A percentile compares a stretch with the other conserved stretches of the same genome.
These are phyloP conservation scores for Catostomus latipinnis DNA, from an alignment of 2,797 vertebrate species.

Conservation along the genomic window DNA sequence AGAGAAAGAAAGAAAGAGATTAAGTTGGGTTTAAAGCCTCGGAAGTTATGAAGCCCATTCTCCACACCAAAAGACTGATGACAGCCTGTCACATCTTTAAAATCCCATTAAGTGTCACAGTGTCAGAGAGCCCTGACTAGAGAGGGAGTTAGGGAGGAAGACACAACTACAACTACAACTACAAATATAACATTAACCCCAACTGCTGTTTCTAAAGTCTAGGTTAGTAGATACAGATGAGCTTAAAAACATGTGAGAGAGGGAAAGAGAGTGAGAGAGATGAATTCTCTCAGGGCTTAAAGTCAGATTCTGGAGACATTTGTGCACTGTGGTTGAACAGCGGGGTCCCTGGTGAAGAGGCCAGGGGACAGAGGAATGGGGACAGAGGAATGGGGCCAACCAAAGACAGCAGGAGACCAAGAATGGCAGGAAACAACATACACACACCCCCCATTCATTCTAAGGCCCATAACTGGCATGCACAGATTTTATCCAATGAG, in stretches of 20 bases:
- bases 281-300: slow-evolving; percentile 24
- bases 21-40: slow-evolving; percentile 39
- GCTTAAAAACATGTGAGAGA: background rate
- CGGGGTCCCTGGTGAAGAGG: slow-evolving; percentile 19
- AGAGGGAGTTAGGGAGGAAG: background rate
- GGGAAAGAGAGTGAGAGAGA: background rate
- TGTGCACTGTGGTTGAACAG: slow-evolving; percentile 19
- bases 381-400: slow-evolving; percentile 34
- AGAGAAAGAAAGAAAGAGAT: slow-evolving; percentile 26
- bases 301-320: slow-evolving; percentile 25
- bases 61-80: slow-evolving; percentile 28
- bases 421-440: slow-evolving; percentile 46
- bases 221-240: background rate
- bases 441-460: slow-evolving; percentile 37
- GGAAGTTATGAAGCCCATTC: slow-evolving; percentile 34
- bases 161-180: background rate
- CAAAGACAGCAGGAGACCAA: slow-evolving; percentile 27
- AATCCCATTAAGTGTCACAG: slow-evolving; percentile 32
- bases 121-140: slow-evolving; percentile 13
- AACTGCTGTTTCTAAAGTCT: slow-evolving; percentile 16
- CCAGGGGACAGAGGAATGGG: background rate
- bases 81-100: slow-evolving; percentile 49
- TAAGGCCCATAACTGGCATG: slow-evolving; percentile 26
- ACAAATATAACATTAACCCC: slow-evolving; percentile 17
- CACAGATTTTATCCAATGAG: slow-evolving; percentile 25